Base-by-base conservation (phyloP, 2,888 invertebrate species). In the Thecophora atra region DNA sequence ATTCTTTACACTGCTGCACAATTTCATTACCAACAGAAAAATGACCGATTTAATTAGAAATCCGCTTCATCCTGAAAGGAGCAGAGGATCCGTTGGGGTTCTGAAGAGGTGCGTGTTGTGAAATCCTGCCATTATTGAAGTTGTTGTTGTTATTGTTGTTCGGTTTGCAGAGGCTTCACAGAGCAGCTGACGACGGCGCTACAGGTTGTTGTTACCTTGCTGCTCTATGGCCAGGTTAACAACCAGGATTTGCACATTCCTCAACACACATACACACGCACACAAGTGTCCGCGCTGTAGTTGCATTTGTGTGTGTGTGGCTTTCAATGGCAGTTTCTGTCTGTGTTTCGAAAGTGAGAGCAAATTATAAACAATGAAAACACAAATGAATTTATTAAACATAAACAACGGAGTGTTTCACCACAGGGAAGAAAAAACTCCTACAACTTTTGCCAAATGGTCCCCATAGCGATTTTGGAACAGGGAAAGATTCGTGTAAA, bases 11-110 rank as follows among this genome's bases (percentile, higher is more conserved):
- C 69, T 56, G 69, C 69, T 69, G 56, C 69, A 69, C 68, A 69
- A 54, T 71, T 73, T 68, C 75, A 72, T 75, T 75, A 75, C 37
- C 37, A 37, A 69, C 73, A 75, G n/a, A 75, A 72, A 73, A 75
- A 73, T 71, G 73, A 63, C 72, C 63, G 56, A 63, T 73, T 71
- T 72, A 75, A 75, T 73, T 68, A 58, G 68, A 68, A 68, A 68
- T 58, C 58, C 68, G 58, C 28, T 24, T 68, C 58, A 52, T 42
- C 42, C 68, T 58, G 37, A 42, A 2, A 30, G 28, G 58, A 56
- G 65, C 52, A 24, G 24, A 19, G 28, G 60, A 60, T 26, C 30
- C 30, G 30, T 17, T 60, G n/a, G 47, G 1, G 47, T n/a, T 15
- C 47, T n/a, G 47, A 47, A 47, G 17, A 47, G 8, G n/a, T 47